Base-by-base conservation (phyloP, 2,113 vertebrate genomes). In the Procapra przewalskii region DNA sequence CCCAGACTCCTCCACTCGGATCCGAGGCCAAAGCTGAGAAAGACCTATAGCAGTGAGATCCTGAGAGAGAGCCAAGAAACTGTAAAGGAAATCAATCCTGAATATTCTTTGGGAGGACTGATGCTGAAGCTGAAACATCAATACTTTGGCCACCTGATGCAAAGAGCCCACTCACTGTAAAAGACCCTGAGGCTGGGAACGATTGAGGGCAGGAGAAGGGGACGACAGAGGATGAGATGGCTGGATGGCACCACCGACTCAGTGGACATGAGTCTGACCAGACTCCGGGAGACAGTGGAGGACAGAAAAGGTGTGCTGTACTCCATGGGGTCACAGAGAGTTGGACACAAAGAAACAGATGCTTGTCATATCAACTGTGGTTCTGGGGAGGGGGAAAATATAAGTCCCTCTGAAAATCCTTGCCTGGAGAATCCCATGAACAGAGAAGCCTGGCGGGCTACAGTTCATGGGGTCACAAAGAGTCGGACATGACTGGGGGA, bases 401-500 rank as follows among this genome's bases (percentile, higher is more conserved):
- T 0, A 6, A 3, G 9, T 3, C 6, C 16, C 50, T 60, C 19
- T 29, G 19, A 40, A 5, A 43, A 5, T 1, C n/a, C n/a, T n/a
- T 23, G n/a, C 67, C n/a, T 40, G n/a, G 5, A 71, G 67, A 71
- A 40, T 12, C n/a, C 67, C 67, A 40, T 23, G 5, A 40, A 40
- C n/a, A 71, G 67, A 40, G n/a, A 40, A 71, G n/a, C n/a, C n/a
- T 36, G 64, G 64, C 1, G 4, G n/a, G n/a, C 67, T 71, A 3
- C 67, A 71, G n/a, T 3, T 11, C 19, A 6, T 2, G n/a, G 67
- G n/a, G 67, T 71, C 0, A 0, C 67, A 13, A 71, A 71, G 19
- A 13, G 67, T 40, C 5, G 0, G 67, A 12, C 64, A 36, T 3
- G 5, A 40, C 67, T 23, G 67, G 23, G n/a, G 10, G 21, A 3